Conservation (phyloP, 2,888 invertebrate genomes). For the Volucella inanis region DNA sequence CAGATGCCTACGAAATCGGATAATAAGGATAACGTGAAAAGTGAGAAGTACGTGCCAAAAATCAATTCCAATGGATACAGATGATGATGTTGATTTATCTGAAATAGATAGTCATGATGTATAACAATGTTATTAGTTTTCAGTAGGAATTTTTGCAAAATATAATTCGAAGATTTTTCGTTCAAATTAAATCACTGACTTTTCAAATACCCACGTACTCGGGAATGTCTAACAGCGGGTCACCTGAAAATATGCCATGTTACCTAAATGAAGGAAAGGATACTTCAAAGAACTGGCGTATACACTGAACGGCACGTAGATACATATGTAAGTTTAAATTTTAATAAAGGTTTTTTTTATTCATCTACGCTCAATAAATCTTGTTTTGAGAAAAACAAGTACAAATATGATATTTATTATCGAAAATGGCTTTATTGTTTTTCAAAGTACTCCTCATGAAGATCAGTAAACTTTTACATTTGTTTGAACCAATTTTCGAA, state of each 20-base stretch:
- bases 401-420: no score
- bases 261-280: slow-evolving; percentile 27
- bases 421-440: no score
- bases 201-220: slow-evolving; percentile 60
- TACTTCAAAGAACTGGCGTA: slow-evolving; percentile 37
- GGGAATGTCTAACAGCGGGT: slow-evolving; percentile 23
- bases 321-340: slow-evolving; percentile 47
- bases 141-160: slow-evolving; percentile 46
- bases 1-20: slow-evolving; percentile 63
- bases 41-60: slow-evolving; percentile 70
- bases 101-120: slow-evolving; percentile 39
- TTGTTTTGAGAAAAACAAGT: no score
- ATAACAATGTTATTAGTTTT: slow-evolving; percentile 68
- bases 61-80: slow-evolving; percentile 63
- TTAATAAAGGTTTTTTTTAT: slow-evolving; percentile 12
- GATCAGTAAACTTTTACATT: no score
- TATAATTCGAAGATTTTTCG: slow-evolving; percentile 64
- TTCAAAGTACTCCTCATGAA: no score
- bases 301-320: no score
- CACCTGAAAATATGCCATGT: slow-evolving; percentile 55
- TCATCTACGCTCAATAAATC: neutral
- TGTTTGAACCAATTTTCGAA: no score
- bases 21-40: slow-evolving; percentile 53
- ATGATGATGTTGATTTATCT: slow-evolving; percentile 59
- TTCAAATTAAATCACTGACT: slow-evolving; percentile 64